Percentiles rank a stretch among this genome's conserved stretches.
Evolutionary conservation across 2,113 vertebrate genomes (phyloP).

Genomic region (Poicephalus meyeri): DNA sequence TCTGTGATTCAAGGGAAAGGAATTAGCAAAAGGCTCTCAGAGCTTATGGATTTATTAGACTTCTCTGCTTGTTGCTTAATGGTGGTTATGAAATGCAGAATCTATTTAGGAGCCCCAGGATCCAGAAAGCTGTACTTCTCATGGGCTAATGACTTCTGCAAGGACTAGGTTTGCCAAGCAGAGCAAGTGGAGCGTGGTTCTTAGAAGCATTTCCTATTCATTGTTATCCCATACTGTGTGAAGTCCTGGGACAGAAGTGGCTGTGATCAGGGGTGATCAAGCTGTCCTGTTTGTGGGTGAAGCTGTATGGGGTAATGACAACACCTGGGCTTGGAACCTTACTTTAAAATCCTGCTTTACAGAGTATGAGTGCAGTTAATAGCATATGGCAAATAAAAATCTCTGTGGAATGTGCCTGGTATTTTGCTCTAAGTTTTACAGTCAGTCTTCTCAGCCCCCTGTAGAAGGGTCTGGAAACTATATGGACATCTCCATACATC

Average conservation of each 20-base stretch:
- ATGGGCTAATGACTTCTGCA: not conserved
- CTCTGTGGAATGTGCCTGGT: not conserved
- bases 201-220: rapidly evolving
- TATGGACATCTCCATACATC: not conserved
- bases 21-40: not conserved
- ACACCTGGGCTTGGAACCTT: not conserved
- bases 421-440: not conserved
- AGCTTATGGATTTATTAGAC: not conserved
- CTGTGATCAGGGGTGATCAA: not conserved
- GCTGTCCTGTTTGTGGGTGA: not conserved
- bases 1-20: not conserved
- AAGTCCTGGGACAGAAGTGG: not conserved
- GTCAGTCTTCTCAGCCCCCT: not conserved
- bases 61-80: not conserved
- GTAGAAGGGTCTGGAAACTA: not conserved
- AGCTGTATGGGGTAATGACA: not conserved
- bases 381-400: not conserved
- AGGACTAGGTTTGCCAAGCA: not conserved
- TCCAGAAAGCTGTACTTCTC: not conserved
- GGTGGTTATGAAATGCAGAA: not conserved
- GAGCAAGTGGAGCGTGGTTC: rapidly evolving
- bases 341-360: not conserved
- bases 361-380: not conserved
- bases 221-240: not conserved
- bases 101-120: not conserved